Conservation (phyloP, 2,113 vertebrate genomes). For the Tinamus guttatus region DNA sequence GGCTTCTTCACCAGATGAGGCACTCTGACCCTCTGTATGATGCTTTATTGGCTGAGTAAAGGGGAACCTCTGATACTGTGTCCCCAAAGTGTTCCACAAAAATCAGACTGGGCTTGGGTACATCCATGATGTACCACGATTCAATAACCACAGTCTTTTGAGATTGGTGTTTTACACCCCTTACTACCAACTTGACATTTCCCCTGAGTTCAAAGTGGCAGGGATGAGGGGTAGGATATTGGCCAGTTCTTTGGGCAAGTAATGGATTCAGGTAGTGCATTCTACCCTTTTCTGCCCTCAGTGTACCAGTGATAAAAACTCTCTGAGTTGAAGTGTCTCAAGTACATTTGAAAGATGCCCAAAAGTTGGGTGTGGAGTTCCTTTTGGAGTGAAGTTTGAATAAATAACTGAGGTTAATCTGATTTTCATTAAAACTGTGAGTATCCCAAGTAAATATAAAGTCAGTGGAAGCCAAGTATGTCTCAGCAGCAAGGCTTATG, state of each 20-base stretch:
- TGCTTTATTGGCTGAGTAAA: accelerated
- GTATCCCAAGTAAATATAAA: constrained; percentile 2
- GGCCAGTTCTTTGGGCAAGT: background rate
- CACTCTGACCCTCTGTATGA: background rate
- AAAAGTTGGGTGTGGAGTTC: constrained; percentile 1
- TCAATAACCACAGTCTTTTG: background rate
- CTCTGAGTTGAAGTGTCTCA: background rate
- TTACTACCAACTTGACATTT: background rate
- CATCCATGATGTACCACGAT: accelerated
- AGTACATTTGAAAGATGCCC: background rate
- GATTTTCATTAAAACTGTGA: constrained; percentile 28
- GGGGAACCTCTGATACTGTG: background rate
- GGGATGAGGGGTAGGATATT: background rate
- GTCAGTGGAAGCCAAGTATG: constrained; percentile 14
- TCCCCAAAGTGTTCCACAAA: background rate
- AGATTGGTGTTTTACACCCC: background rate
- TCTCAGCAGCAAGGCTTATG: background rate
- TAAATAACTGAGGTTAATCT: constrained; percentile 42
- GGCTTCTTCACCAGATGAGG: background rate
- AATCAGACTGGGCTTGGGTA: background rate
- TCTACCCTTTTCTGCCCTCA: background rate
- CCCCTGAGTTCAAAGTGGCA: background rate
- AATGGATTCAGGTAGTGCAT: background rate
- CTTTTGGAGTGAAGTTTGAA: constrained; percentile 12
- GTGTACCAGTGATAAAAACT: background rate